Evolutionary conservation across 2,888 invertebrate genomes (phyloP).

Genomic region (Dicycla oo): DNA sequence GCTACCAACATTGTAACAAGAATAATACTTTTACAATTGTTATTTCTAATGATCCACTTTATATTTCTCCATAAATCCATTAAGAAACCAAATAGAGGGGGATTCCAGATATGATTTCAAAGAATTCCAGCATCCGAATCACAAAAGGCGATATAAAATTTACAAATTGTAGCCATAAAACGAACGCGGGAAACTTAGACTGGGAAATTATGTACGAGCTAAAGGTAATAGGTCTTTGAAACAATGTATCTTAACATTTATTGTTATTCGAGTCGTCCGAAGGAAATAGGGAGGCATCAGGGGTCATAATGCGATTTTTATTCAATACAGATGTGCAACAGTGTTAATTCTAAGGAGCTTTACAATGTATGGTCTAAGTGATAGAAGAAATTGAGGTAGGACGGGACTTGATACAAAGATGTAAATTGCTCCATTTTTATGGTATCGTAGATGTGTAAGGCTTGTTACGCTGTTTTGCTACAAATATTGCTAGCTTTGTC

Average conservation of each 20-base stretch:
- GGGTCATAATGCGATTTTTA: conserved; percentile 80
- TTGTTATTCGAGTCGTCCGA: conserved; percentile 68
- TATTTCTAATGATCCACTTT: conserved; percentile 58
- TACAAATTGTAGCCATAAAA: conserved; percentile 79
- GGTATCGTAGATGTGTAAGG: no score
- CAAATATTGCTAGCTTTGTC: neutral
- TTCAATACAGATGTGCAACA: conserved; percentile 78
- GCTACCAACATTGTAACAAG: conserved; percentile 17
- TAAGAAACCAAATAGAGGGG: conserved; percentile 57
- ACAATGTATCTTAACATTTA: conserved; percentile 75
- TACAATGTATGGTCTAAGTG: conserved; percentile 55
- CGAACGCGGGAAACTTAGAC: conserved; percentile 69
- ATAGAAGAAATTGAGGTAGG: neutral
- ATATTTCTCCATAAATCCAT: conserved; percentile 61
- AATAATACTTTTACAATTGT: conserved; percentile 48
- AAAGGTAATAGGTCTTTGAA: conserved; percentile 71
- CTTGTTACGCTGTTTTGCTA: neutral
- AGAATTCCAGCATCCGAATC: conserved; percentile 65
- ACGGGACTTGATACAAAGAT: no score
- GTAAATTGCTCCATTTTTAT: neutral
- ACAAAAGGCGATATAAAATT: conserved; percentile 77
- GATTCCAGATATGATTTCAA: conserved; percentile 60
- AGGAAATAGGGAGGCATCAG: conserved; percentile 54
- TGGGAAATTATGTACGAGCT: conserved; percentile 69
- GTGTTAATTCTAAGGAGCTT: conserved; percentile 75